These are phyloP conservation scores for Chymomyza procnemis DNA, from an alignment of 2,888 invertebrate species.

Conservation along the genomic window DNA sequence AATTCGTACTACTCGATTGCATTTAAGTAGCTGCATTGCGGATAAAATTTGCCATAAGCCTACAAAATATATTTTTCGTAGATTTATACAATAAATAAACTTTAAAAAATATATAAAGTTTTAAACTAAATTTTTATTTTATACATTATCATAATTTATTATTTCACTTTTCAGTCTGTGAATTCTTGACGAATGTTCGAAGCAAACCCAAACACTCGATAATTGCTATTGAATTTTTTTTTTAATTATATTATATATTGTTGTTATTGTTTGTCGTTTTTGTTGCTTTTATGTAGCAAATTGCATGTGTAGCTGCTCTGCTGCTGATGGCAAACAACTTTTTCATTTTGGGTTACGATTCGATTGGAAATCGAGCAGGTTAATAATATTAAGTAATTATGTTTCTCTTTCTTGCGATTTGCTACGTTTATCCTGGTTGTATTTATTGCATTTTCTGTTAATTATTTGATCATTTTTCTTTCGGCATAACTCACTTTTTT, in stretches of 20 bases:
- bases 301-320: not conserved
- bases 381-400: not conserved
- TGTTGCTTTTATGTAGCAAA: constrained; percentile 17
- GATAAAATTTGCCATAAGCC: too few relatives aligned
- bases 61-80: not conserved
- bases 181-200: not conserved
- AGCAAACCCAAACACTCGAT: constrained; percentile 31
- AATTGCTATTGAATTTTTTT: constrained; percentile 55
- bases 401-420: not conserved
- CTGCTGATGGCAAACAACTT: constrained; percentile 57
- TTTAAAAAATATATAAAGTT: not conserved
- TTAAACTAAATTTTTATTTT: not conserved
- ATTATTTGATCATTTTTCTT: too few relatives aligned
- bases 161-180: not conserved
- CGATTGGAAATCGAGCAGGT: not conserved
- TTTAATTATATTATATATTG: constrained; percentile 36
- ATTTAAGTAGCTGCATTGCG: too few relatives aligned
- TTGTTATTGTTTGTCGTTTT: constrained; percentile 28
- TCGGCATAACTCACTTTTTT: constrained; percentile 31
- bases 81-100: not conserved
- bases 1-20: too few relatives aligned
- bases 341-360: constrained; percentile 32
- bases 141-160: not conserved
- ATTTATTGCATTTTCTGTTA: not conserved
- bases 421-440: constrained; percentile 21